Conservation (phyloP, 1,140 invertebrate genomes). For the Psix sp. region DNA sequence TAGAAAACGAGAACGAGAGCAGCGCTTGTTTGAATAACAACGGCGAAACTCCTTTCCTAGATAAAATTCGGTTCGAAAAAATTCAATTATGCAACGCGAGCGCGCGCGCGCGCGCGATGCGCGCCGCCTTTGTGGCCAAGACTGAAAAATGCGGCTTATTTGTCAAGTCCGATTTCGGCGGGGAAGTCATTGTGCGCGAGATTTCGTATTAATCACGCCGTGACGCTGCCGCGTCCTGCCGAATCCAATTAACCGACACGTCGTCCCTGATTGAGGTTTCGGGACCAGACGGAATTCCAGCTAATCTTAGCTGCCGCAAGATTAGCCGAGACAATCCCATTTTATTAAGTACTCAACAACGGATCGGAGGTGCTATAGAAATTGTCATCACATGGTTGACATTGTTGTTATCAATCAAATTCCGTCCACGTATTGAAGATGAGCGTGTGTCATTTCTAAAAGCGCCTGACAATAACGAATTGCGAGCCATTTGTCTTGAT, state of each 20-base stretch:
- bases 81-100: slow-evolving; percentile 40
- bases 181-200: slow-evolving; percentile 7
- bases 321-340: too few species aligned
- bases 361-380: too few species aligned
- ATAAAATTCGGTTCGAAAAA: slow-evolving; percentile 30
- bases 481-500: neutral
- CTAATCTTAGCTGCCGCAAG: too few species aligned
- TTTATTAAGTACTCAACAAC: too few species aligned
- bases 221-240: neutral
- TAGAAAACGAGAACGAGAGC: slow-evolving; percentile 42
- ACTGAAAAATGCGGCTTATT: slow-evolving; percentile 29
- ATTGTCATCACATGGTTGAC: too few species aligned
- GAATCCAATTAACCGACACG: too few species aligned
- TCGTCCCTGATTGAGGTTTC: too few species aligned
- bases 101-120: slow-evolving; percentile 10
- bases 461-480: too few species aligned
- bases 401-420: too few species aligned
- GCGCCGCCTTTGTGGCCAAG: slow-evolving; percentile 11
- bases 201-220: slow-evolving; percentile 20
- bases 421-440: too few species aligned
- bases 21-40: slow-evolving; percentile 47
- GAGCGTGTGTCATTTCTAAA: too few species aligned
- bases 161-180: slow-evolving; percentile 15
- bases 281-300: too few species aligned
- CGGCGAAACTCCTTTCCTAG: slow-evolving; percentile 21